Base-by-base conservation (phyloP, 2,797 vertebrate genomes). In the Dallia pectoralis region DNA sequence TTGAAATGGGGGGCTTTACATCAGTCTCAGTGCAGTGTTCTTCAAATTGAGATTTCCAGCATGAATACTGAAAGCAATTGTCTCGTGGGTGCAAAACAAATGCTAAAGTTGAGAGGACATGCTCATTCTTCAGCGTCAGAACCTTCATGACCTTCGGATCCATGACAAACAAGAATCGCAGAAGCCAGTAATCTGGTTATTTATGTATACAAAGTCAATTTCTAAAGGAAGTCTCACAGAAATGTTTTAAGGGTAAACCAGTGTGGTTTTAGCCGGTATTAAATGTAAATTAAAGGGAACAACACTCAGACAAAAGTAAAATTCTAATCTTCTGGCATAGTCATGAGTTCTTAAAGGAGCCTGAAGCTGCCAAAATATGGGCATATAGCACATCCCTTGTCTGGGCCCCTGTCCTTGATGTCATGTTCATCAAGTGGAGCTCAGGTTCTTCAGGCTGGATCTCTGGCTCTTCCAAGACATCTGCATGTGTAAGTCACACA, bases 401-500 rank as follows among this genome's bases (percentile, higher is more conserved):
- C 11, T 62, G 56, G 22, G 53, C 69, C 61, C 51, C 32, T 62
- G n/a, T 71, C 51, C 18, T 25, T 30, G 70, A 61, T 22, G 19
- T 15, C 33, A 40, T 27, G 49, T 33, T 3, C 11, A 7, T 61
- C 33, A 59, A 56, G 30, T 71, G 70, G n/a, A n/a, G n/a, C n/a
- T n/a, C n/a, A n/a, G 40, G 29, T 67, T 48, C 59, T 18, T 40
- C 59, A 30, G 40, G 15, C 18, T 66, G 33, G 36, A 40, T 16
- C 47, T 47, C 63, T 18, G 71, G 62, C 18, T 73, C 71, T 36
- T 73, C 61, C 47, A 70, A 27, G 16, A 59, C 5, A 51, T 68
- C 40, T 25, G 64, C 65, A 18, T 73, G 56, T 12, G 3, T 61
- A n/a, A 72, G 48, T 25, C 63, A n/a, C n/a, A 76, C 40, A 33